phyloP scores from a whole-genome alignment of 2,113 vertebrate genomes.

The Rhadina sibilatrix region DNA sequence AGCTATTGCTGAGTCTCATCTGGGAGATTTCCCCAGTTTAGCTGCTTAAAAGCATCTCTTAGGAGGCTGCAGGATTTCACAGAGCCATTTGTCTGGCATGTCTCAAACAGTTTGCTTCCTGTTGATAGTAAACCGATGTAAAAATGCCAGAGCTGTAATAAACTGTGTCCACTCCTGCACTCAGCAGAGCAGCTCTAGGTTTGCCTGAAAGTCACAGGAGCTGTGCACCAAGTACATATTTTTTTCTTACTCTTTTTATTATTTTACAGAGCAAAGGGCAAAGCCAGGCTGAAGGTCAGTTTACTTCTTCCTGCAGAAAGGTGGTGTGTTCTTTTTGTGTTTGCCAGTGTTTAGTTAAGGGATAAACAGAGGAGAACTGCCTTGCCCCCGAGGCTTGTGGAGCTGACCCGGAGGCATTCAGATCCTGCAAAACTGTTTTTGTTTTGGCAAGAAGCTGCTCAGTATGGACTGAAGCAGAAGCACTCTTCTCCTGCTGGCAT shows the following conservation, averaged over 20 bases:
- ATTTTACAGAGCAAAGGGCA: background rate
- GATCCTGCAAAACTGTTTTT: background rate
- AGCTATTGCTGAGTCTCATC: constrained; percentile 2
- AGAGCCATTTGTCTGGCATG: constrained; percentile 43
- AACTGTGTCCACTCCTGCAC: background rate
- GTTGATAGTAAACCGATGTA: constrained; percentile 9
- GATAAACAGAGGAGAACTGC: background rate
- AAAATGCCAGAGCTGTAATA: constrained; percentile 32
- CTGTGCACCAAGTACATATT: background rate
- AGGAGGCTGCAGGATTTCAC: constrained; percentile 29
- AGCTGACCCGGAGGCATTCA: background rate
- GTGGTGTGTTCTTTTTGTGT: background rate
- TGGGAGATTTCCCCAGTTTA: constrained; percentile 22
- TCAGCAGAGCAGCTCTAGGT: background rate
- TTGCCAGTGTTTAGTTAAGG: constrained; percentile 9
- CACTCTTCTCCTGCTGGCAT: background rate
- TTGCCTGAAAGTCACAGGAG: background rate
- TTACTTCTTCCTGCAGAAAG: constrained; percentile 12
- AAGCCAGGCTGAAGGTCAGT: background rate
- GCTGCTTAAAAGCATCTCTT: constrained; percentile 47
- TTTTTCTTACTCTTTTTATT: background rate
- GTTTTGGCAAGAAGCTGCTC: background rate
- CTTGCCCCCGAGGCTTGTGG: background rate
- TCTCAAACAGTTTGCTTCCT: constrained; percentile 55
- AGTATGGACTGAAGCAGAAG: background rate